Evolutionary conservation across 2,113 vertebrate species (phyloP).

Genomic region (Mesembrinibis cayennensis): DNA sequence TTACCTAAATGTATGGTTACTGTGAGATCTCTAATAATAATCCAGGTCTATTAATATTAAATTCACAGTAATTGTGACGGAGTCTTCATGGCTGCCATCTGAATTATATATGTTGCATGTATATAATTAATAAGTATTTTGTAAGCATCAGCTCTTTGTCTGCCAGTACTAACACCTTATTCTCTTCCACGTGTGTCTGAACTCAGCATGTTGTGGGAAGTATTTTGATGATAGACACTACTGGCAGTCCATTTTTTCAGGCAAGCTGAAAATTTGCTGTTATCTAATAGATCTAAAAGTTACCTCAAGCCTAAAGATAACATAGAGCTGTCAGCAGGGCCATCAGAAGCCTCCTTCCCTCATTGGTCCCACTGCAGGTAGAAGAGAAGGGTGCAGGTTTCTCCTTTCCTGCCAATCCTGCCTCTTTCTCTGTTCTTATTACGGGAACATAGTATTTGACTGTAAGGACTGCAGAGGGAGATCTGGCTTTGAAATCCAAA

Average conservation of each 20-base stretch:
- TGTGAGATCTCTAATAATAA: too few relatives aligned
- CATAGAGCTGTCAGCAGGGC: neutral
- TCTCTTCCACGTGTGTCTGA: neutral
- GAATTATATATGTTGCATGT: neutral
- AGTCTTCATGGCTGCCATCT: neutral
- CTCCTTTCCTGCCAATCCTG: neutral
- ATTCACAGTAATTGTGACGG: neutral
- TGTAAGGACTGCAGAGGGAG: neutral
- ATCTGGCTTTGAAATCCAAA: neutral
- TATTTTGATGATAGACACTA: neutral
- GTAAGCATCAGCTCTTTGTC: neutral
- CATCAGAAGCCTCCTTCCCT: neutral
- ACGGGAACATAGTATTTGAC: neutral
- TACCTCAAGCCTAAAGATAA: neutral
- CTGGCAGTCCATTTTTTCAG: neutral
- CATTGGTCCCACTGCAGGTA: rapidly evolving
- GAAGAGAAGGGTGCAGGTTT: neutral
- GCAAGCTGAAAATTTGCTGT: neutral
- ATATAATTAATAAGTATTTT: neutral
- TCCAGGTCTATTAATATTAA: neutral
- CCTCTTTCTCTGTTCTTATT: neutral
- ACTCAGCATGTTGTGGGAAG: neutral
- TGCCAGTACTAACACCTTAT: neutral
- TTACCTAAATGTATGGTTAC: neutral
- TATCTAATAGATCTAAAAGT: neutral